These are phyloP conservation scores for Microtus richardsoni DNA, from an alignment of 2,113 vertebrate species.

Conservation along the genomic window DNA sequence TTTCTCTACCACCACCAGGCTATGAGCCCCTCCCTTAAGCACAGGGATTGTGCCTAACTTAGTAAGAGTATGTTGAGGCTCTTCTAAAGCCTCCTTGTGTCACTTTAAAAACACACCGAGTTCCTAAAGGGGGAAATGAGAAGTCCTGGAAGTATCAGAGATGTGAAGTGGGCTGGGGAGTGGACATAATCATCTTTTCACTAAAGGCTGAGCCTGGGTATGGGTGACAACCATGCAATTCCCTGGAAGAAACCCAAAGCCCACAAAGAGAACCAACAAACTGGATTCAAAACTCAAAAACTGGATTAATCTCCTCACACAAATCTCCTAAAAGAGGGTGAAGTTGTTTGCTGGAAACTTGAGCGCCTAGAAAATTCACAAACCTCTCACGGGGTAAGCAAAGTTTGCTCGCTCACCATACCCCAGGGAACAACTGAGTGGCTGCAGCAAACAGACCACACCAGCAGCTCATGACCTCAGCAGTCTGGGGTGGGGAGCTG, in stretches of 20 bases:
- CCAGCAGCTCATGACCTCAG: neutral
- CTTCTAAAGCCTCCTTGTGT: neutral
- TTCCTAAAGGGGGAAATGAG: neutral
- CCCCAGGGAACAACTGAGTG: neutral
- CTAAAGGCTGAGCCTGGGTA: neutral
- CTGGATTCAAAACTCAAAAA: neutral
- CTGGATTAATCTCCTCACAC: neutral
- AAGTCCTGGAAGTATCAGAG: neutral
- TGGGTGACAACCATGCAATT: neutral
- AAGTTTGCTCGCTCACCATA: neutral
- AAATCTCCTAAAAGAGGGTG: neutral
- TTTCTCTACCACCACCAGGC: neutral
- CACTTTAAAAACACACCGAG: neutral
- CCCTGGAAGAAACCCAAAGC: neutral
- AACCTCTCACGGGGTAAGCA: neutral
- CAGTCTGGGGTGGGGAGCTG: neutral
- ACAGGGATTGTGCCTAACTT: neutral
- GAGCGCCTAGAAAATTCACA: neutral
- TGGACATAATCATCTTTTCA: neutral
- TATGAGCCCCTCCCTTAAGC: neutral
- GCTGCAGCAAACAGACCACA: neutral
- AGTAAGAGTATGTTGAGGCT: neutral
- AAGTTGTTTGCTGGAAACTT: neutral
- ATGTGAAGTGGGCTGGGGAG: no score
- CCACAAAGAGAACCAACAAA: neutral